A percentile compares a stretch with the other conserved stretches of the same genome.
phyloP scores from a whole-genome alignment of 2,888 invertebrate genomes.

The Ophion costatus region DNA sequence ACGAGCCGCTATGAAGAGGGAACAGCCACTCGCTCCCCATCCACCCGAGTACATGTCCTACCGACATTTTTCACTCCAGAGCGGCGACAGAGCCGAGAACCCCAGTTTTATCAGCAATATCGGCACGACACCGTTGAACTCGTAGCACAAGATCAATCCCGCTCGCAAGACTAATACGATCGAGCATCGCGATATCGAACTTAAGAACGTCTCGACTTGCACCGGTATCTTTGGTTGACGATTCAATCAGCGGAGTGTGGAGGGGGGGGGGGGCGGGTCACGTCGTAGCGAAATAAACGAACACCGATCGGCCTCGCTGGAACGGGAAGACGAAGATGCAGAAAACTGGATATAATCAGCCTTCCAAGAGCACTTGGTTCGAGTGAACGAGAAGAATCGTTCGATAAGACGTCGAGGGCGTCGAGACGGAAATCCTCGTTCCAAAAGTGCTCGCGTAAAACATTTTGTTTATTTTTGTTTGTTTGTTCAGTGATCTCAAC shows the following conservation, averaged over 20 bases:
- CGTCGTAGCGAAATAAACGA: slow-evolving; percentile 3
- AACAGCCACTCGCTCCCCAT: slow-evolving; percentile 86
- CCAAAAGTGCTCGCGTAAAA: slow-evolving; percentile 1
- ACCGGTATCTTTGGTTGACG: slow-evolving; percentile 72
- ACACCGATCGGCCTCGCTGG: not conserved
- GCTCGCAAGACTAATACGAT: slow-evolving; percentile 49
- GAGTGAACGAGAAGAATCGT: slow-evolving; percentile 11
- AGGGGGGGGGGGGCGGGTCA: not conserved
- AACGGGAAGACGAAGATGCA: not conserved
- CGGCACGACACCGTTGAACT: slow-evolving; percentile 79
- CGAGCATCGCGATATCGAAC: slow-evolving; percentile 77
- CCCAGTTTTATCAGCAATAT: slow-evolving; percentile 82
- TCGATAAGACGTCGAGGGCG: not conserved
- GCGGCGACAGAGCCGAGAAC: slow-evolving; percentile 85
- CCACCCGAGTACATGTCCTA: slow-evolving; percentile 93
- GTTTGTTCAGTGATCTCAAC: slow-evolving; percentile 3
- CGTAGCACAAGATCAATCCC: slow-evolving; percentile 78
- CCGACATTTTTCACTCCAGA: slow-evolving; percentile 89
- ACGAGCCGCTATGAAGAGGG: slow-evolving; percentile 89
- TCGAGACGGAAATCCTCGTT: not conserved
- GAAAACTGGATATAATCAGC: not conserved
- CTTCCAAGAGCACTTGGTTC: not conserved
- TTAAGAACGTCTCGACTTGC: slow-evolving; percentile 77
- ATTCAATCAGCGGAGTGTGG: not conserved
- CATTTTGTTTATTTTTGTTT: not conserved